These are phyloP conservation scores for Excalfactoria chinensis DNA, from an alignment of 2,113 vertebrate genomes.

Conservation along the genomic window DNA sequence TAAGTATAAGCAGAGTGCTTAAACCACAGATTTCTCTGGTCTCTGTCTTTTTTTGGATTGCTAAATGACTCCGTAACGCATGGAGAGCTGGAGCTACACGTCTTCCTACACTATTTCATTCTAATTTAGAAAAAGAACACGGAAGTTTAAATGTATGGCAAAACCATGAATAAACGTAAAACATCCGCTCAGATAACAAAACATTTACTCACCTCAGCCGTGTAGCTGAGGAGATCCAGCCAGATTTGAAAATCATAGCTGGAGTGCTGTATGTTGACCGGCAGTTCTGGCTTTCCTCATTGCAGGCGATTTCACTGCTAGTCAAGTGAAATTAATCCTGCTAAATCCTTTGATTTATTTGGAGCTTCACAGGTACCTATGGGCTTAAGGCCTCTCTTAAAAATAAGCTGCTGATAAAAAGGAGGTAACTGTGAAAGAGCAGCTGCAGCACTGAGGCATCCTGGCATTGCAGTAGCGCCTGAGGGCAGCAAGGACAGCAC, in stretches of 20 bases:
- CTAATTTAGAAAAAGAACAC: neutral
- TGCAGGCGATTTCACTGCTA: neutral
- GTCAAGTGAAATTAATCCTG: neutral
- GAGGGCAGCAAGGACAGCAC: neutral
- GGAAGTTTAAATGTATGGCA: neutral
- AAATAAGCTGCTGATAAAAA: rapidly evolving
- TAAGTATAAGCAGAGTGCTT: neutral
- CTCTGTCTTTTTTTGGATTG: neutral
- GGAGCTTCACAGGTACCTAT: neutral
- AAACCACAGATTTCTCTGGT: neutral
- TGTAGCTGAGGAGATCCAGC: neutral
- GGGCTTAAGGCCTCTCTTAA: neutral
- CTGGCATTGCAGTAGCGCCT: neutral
- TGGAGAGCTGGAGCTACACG: neutral
- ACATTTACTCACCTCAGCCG: neutral
- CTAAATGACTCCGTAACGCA: neutral
- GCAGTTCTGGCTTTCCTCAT: neutral
- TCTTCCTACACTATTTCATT: neutral
- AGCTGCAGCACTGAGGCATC: neutral
- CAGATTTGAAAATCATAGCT: neutral
- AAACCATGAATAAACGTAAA: neutral
- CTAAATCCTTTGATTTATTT: neutral
- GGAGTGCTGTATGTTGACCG: neutral
- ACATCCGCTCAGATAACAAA: neutral
- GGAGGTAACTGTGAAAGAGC: neutral